A percentile compares a stretch with the other conserved stretches of the same genome.
Conservation (phyloP, 2,797 vertebrate species). For the Rhabdomys pumilio region DNA sequence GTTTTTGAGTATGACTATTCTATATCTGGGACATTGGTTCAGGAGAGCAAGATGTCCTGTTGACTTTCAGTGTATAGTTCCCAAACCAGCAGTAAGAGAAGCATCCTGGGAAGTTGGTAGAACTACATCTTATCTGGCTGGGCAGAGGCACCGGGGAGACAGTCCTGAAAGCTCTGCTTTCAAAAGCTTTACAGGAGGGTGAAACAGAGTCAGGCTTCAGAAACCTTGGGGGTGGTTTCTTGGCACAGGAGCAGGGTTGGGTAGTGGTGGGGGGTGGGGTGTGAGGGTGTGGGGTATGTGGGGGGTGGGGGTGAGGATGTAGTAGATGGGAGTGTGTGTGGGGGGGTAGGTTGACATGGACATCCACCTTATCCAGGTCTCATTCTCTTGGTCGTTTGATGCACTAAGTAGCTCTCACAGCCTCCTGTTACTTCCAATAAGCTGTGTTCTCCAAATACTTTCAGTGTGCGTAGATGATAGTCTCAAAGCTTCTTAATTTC, state of each 20-base stretch:
- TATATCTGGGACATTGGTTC: neutral
- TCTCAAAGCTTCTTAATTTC: neutral
- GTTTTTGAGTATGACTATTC: neutral
- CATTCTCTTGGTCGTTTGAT: neutral
- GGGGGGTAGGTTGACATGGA: no score
- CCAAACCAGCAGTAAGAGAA: neutral
- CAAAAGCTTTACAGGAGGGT: neutral
- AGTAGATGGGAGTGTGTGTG: no score
- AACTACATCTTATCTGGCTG: neutral
- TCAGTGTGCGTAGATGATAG: neutral
- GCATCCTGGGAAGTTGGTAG: neutral
- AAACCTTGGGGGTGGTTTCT: neutral
- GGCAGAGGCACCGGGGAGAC: neutral
- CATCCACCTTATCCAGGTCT: neutral
- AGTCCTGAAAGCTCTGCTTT: neutral
- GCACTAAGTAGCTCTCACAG: neutral
- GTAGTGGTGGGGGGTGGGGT: no score
- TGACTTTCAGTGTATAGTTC: slow-evolving; percentile 8
- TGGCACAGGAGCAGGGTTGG: neutral
- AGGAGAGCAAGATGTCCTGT: neutral
- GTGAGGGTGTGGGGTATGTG: no score
- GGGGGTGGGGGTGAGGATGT: no score
- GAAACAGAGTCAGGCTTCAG: neutral
- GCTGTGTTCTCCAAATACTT: neutral
- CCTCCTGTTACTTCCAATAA: neutral